Evolutionary conservation across 2,888 invertebrate species (phyloP).

Genomic region (Drosophila crucigera): DNA sequence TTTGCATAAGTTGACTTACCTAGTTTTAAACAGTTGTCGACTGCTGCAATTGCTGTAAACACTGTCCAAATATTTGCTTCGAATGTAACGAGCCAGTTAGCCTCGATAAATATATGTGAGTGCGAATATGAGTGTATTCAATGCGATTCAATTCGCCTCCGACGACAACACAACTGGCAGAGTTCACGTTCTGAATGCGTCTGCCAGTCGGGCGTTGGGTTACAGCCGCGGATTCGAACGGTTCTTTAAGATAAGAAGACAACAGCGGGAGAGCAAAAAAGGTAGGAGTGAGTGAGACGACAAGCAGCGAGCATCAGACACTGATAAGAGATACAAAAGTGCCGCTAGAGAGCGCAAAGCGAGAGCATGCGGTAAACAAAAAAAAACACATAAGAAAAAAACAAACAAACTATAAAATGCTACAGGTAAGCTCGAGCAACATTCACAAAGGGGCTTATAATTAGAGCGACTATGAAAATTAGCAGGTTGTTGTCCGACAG

Average conservation of each 20-base stretch:
- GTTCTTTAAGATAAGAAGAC: slow-evolving; percentile 72
- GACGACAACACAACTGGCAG: slow-evolving; percentile 60
- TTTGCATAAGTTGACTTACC: slow-evolving; percentile 52
- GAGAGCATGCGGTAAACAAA: slow-evolving; percentile 31
- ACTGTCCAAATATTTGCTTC: slow-evolving; percentile 50
- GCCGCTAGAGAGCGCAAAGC: slow-evolving; percentile 9
- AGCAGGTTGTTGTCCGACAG: slow-evolving; percentile 50
- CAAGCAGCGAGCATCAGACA: slow-evolving; percentile 41
- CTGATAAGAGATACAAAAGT: slow-evolving; percentile 52
- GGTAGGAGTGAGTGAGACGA: slow-evolving; percentile 5
- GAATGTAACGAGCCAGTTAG: slow-evolving; percentile 1
- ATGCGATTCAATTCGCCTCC: slow-evolving; percentile 24
- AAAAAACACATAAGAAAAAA: neutral
- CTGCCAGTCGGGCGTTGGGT: slow-evolving; percentile 51
- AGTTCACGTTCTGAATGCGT: slow-evolving; percentile 64
- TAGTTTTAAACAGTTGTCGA: slow-evolving; percentile 44
- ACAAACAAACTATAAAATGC: slow-evolving; percentile 19
- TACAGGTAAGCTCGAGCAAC: slow-evolving; percentile 29
- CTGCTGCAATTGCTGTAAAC: slow-evolving; percentile 50
- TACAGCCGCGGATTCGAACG: slow-evolving; percentile 59
- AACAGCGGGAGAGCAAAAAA: slow-evolving; percentile 16
- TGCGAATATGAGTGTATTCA: slow-evolving; percentile 20
- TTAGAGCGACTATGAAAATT: slow-evolving; percentile 69
- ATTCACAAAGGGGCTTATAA: slow-evolving; percentile 37
- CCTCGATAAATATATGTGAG: slow-evolving; percentile 5